Base-by-base conservation (phyloP, 1,140 invertebrate genomes). In the Pseudomyrmex pallidus region DNA sequence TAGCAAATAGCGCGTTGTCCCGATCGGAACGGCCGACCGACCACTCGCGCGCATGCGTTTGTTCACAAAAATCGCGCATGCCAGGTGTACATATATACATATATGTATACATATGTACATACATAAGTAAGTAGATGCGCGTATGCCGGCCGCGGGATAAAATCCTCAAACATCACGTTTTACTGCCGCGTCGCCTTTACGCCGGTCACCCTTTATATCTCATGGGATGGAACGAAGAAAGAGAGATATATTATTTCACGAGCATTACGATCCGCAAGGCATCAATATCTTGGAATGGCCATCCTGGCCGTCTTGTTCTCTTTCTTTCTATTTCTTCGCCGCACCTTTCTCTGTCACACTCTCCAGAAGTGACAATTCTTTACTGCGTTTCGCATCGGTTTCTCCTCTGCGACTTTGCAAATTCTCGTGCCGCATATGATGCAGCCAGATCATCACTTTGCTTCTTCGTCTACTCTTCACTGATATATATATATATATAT, bases 101-200 rank as follows among this genome's bases (percentile, higher is more conserved):
- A 44, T 46, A 59, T 22, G 17, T 13, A 46, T 63, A 15, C 44
- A n/a, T 10, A 57, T 22, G 56, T 46, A 59, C 48, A 13, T n/a
- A n/a, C n/a, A n/a, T n/a, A n/a, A n/a, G n/a, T 17, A 10, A 17
- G 57, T 66, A 68, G 15, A 46, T 57, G 73, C 20, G 17, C 25
- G 3, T 25, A 25, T 25, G 25, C 46, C 20, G 50, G 13, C 50
- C 20, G 52, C 61, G 61, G 67, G 73, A 80, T 88, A 88, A 89
- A 88, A 86, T 89, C 67, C 63, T 88, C 66, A 83, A 89, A 84
- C 76, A 82, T 83, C 78, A 88, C 74, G 50, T 87, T 74, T 89
- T 88, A 88, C 85, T 80, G 56, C 76, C 63, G 61, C 56, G 70
- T 66, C 57, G 57, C 56, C 73, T 87, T 84, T 70, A 87, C 84